Conservation (phyloP, 1,140 invertebrate species). For the Drosophila baimaii region DNA sequence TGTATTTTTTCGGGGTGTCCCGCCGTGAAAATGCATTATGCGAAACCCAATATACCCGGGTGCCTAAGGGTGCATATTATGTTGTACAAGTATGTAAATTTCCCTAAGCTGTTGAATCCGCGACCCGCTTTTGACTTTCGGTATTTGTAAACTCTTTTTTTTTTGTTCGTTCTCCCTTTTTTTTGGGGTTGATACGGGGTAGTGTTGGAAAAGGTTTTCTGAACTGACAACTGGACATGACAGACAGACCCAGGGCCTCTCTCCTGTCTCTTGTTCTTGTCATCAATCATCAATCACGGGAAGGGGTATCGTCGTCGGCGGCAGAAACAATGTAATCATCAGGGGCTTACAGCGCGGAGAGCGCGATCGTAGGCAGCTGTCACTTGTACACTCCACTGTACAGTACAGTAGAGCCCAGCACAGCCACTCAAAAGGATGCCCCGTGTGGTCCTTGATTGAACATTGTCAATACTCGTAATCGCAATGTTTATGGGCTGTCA, state of each 20-base stretch:
- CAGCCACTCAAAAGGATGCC: constrained; percentile 50
- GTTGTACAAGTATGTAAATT: constrained; percentile 64
- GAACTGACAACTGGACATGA: constrained; percentile 46
- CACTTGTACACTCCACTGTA: constrained; percentile 35
- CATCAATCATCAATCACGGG: constrained; percentile 46
- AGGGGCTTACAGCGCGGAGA: constrained; percentile 48
- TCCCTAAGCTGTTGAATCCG: constrained; percentile 70
- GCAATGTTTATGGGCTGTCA: constrained; percentile 69
- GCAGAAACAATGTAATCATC: constrained; percentile 58
- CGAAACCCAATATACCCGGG: constrained; percentile 61
- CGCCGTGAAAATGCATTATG: constrained; percentile 81
- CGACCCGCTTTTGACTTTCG: constrained; percentile 60
- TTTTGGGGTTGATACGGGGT: not conserved
- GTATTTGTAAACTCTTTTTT: constrained; percentile 60
- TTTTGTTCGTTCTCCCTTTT: not conserved
- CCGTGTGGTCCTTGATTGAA: constrained; percentile 47
- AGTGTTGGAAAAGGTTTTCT: constrained; percentile 52
- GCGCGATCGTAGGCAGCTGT: constrained; percentile 39
- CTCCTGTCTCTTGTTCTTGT: too few species aligned
- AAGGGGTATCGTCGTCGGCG: constrained; percentile 27
- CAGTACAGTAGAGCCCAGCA: constrained; percentile 51
- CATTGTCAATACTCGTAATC: constrained; percentile 57
- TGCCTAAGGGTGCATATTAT: constrained; percentile 28
- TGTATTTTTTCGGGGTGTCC: constrained; percentile 44
- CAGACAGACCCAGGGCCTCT: too few species aligned